Evolutionary conservation across 2,888 invertebrate genomes (phyloP).

Genomic region (Stramonita haemastoma): DNA sequence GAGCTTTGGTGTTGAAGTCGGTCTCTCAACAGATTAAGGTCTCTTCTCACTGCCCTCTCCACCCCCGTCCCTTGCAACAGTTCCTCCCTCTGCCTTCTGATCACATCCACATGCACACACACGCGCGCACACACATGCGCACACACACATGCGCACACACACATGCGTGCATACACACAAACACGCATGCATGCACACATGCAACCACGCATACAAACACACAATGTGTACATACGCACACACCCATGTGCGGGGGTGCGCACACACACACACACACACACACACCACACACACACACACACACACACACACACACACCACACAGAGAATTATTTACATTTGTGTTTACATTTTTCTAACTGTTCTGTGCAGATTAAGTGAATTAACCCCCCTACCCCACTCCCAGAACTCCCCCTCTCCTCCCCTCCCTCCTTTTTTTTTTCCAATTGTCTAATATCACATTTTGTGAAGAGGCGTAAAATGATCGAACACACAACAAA

Average conservation of each 20-base stretch:
- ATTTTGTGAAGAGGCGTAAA: too few species aligned
- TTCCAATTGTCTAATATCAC: too few species aligned
- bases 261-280: too few species aligned
- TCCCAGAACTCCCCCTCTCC: too few species aligned
- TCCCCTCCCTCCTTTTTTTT: too few species aligned
- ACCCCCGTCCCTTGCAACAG: constrained; percentile 72
- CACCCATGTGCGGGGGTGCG: too few species aligned
- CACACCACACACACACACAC: background rate
- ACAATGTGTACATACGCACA: background rate
- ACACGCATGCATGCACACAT: background rate
- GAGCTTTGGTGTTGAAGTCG: constrained; percentile 71
- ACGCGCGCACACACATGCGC: background rate
- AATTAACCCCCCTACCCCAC: too few species aligned
- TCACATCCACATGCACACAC: background rate
- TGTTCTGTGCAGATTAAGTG: too few species aligned
- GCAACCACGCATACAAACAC: background rate
- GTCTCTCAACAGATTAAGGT: constrained; percentile 68
- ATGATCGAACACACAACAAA: too few species aligned
- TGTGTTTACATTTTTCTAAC: too few species aligned
- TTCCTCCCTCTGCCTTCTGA: constrained; percentile 65
- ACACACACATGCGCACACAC: background rate
- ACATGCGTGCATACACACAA: background rate
- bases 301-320: background rate
- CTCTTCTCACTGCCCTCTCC: constrained; percentile 65
- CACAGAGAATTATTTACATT: too few species aligned